phyloP scores from a whole-genome alignment of 2,797 vertebrate species.

The Apogon hyalosoma region DNA sequence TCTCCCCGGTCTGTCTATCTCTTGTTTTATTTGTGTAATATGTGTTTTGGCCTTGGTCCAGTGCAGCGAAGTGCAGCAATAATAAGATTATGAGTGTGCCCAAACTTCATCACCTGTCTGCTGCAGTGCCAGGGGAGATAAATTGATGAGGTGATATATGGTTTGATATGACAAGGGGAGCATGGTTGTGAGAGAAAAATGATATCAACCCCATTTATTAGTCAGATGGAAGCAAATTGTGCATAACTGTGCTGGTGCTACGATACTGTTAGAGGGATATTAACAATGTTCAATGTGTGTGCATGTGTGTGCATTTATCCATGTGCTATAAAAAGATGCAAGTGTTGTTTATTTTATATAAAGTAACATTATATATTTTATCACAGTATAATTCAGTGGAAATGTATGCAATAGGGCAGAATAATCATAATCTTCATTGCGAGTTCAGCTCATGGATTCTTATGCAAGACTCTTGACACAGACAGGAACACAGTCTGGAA shows the following conservation, averaged over 20 bases:
- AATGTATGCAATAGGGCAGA: too few relatives aligned
- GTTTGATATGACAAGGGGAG: constrained; percentile 40
- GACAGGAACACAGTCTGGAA: too few relatives aligned
- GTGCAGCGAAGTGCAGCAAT: constrained; percentile 63
- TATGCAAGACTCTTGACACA: too few relatives aligned
- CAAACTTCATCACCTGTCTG: constrained; percentile 76
- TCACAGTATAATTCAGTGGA: too few relatives aligned
- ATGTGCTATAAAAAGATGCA: not conserved
- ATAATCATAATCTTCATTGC: too few relatives aligned
- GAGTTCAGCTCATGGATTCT: too few relatives aligned
- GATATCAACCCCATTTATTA: constrained; percentile 41
- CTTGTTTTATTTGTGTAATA: constrained; percentile 82
- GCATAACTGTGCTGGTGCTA: constrained; percentile 19
- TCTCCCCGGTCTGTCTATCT: constrained; percentile 45
- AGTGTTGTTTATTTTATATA: too few relatives aligned
- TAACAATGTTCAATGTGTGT: not conserved
- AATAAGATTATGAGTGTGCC: constrained; percentile 78
- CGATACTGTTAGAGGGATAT: constrained; percentile 2
- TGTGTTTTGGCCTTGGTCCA: constrained; percentile 81
- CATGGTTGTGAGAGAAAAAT: constrained; percentile 34
- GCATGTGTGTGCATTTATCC: not conserved
- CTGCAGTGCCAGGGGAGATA: constrained; percentile 58
- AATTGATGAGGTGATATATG: constrained; percentile 69
- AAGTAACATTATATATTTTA: too few relatives aligned
- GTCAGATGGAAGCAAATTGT: constrained; percentile 40